A percentile compares a stretch with the other conserved stretches of the same genome.
Conservation (phyloP, 2,797 vertebrate species). For the Pseudocheirus occidentalis region DNA sequence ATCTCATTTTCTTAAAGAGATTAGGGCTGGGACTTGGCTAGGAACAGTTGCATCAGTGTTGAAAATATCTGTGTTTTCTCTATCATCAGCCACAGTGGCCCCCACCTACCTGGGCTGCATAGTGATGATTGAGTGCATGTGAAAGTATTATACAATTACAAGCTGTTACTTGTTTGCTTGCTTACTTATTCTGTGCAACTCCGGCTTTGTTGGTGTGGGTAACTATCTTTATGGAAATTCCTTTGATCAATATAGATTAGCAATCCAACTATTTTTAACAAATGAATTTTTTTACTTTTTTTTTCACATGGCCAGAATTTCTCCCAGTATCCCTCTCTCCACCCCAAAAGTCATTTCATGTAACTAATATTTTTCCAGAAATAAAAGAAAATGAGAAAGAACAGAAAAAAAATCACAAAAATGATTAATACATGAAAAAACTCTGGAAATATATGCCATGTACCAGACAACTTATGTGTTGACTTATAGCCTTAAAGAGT, state of each 20-base stretch:
- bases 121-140: not conserved
- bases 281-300: not conserved
- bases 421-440: not conserved
- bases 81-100: not conserved
- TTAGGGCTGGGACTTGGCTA: not conserved
- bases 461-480: not conserved
- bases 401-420: not conserved
- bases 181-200: not conserved
- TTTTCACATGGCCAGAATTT: not conserved
- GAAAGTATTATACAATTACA: not conserved
- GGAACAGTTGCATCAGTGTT: not conserved
- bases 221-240: not conserved
- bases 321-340: not conserved
- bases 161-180: not conserved
- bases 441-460: not conserved
- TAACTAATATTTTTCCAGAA: not conserved
- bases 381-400: not conserved
- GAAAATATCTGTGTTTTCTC: not conserved
- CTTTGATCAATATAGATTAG: not conserved
- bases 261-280: not conserved
- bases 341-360: not conserved
- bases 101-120: not conserved
- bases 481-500: not conserved
- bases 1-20: not conserved
- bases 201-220: not conserved